Percentiles rank a stretch among this genome's conserved stretches.
These are phyloP conservation scores for Agapornis canus DNA, from an alignment of 2,797 vertebrate species.

Conservation along the genomic window DNA sequence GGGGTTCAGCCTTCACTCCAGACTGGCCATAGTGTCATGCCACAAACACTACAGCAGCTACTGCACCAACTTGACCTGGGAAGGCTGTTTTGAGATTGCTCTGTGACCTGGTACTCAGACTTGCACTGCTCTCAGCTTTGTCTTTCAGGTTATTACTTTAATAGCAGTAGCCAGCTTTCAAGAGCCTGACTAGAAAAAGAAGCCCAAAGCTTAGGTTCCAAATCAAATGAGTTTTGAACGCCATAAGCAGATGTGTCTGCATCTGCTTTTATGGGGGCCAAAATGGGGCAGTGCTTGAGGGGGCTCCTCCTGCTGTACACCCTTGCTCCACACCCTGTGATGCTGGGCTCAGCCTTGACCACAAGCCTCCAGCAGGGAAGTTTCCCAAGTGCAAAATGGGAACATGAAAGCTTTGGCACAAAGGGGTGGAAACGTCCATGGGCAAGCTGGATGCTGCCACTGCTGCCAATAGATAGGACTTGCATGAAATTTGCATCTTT, in stretches of 20 bases:
- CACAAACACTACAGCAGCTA: background rate
- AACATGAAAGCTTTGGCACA: background rate
- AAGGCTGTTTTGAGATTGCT: background rate
- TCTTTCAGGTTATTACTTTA: background rate
- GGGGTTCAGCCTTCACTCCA: background rate
- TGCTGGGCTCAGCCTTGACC: rapidly evolving
- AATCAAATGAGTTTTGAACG: background rate
- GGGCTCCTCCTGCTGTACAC: rapidly evolving
- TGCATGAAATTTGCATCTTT: background rate
- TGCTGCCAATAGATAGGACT: background rate
- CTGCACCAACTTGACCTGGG: background rate
- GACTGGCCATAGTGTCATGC: background rate
- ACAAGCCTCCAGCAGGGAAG: background rate
- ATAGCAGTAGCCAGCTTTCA: background rate
- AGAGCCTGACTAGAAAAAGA: background rate
- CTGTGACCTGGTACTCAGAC: background rate
- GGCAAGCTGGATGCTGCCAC: background rate
- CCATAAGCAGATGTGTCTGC: background rate
- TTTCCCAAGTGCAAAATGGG: background rate
- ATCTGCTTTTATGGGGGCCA: rapidly evolving
- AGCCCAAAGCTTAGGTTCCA: background rate
- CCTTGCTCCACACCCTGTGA: rapidly evolving
- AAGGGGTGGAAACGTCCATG: background rate
- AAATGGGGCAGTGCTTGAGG: background rate
- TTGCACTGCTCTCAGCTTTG: background rate